Base-by-base conservation (phyloP, 2,113 vertebrate species). In the Menura novaehollandiae region DNA sequence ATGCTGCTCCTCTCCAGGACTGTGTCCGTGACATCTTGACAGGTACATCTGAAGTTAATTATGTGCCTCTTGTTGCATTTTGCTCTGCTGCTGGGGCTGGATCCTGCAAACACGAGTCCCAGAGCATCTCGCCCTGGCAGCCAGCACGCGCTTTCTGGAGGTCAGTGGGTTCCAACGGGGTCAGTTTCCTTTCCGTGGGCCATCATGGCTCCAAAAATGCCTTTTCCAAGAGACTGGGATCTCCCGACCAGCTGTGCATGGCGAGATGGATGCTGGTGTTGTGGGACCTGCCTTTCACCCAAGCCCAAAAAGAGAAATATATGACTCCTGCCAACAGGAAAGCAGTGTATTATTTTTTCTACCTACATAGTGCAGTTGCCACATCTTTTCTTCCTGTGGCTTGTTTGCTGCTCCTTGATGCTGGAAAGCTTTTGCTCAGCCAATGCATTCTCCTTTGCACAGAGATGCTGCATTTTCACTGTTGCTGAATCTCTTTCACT, bases 11-110 rank as follows among this genome's bases (percentile, higher is more conserved):
- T 91, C 91, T 56, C 68, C 23, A 9, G 4, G 5, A 12, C 67
- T 87, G 76, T 44, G 71, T 62, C 91, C 5, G 6, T 84, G 89
- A 91, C 74, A 77, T 84, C 81, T 72, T 95, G 96, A 89, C 93
- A 53, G 75, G 67, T 91, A 94, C 96, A 97, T 85, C 95, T 97
- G 97, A 97, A 97, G 63, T 85, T 96, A 43, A 26, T 98, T 96
- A 97, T 8, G 13, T 23, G 72, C 80, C 58, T 96, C 71, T 91
- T 2, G 2, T 17, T 60, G 62, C 1, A 10, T 91, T 90, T 76
- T 9, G 15, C 68, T 35, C 15, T 2, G 1, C 49, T 24, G 10
- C 71, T 1, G 39, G 33, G 79, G 67, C 33, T 19, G 16, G 37
- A 80, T 62, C 62, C 64, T 17, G 43, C 64, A 68, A 62, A 46